Evolutionary conservation across 2,888 invertebrate genomes (phyloP).

Genomic region (Pterobdella sp.): DNA sequence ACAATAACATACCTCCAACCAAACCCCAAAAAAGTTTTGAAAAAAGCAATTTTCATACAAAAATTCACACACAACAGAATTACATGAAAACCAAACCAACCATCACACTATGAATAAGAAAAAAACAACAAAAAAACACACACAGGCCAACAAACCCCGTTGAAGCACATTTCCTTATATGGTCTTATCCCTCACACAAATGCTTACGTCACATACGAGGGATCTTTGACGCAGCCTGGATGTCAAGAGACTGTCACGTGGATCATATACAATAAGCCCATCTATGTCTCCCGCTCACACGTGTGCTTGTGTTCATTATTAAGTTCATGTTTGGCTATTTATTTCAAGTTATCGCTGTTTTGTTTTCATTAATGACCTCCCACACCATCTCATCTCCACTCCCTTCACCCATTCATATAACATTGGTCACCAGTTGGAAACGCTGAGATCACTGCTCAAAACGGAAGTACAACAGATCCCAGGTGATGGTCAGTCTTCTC

Average conservation of each 20-base stretch:
- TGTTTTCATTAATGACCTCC: too few relatives aligned
- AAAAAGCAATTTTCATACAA: too few relatives aligned
- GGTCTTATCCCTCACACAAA: constrained; percentile 36
- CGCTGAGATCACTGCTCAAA: not conserved
- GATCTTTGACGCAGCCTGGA: constrained; percentile 88
- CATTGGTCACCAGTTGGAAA: not conserved
- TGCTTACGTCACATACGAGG: constrained; percentile 91
- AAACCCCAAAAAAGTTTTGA: too few relatives aligned
- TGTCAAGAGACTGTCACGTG: constrained; percentile 99
- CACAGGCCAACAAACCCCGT: constrained; percentile 34
- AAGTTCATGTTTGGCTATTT: too few relatives aligned
- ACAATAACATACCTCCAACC: not conserved
- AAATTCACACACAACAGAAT: too few relatives aligned
- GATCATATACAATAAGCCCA: constrained; percentile 94
- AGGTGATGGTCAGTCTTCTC: too few relatives aligned
- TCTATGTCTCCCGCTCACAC: constrained; percentile 91
- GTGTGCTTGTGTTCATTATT: constrained; percentile 60
- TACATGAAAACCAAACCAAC: too few relatives aligned
- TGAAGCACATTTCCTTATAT: constrained; percentile 36
- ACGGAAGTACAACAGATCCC: too few relatives aligned
- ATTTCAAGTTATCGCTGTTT: too few relatives aligned
- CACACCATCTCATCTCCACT: too few relatives aligned
- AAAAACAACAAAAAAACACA: too few relatives aligned
- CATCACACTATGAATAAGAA: too few relatives aligned
- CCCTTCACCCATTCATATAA: not conserved